phyloP scores from a whole-genome alignment of 2,888 invertebrate genomes.

The Timema cristinae region DNA sequence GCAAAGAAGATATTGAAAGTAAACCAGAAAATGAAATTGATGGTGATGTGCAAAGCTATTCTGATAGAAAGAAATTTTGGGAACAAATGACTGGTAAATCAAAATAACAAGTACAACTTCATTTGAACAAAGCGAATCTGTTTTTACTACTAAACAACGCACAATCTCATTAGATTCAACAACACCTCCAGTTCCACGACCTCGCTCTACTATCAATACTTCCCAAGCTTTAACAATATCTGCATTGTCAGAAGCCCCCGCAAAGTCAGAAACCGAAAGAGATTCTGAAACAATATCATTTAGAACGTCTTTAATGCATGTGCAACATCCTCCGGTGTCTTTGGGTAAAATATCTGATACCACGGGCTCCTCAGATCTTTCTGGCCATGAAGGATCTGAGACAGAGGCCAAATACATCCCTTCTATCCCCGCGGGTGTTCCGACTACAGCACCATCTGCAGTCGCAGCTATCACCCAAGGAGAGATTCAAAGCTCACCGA shows the following conservation, averaged over 20 bases:
- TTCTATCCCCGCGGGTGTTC: constrained; percentile 31
- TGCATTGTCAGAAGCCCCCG: constrained; percentile 16
- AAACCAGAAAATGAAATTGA: constrained; percentile 29
- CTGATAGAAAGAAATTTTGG: constrained; percentile 52
- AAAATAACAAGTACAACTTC: constrained; percentile 34
- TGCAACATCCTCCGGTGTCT: constrained; percentile 26
- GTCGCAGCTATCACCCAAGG: constrained; percentile 33
- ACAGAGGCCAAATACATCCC: constrained; percentile 24
- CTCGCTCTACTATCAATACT: constrained; percentile 38
- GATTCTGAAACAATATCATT: constrained; percentile 30
- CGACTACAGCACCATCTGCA: constrained; percentile 36
- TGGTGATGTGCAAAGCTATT: constrained; percentile 44
- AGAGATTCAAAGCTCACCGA: constrained; percentile 20
- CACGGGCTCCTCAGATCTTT: constrained; percentile 31
- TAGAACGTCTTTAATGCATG: constrained; percentile 31
- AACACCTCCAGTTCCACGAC: constrained; percentile 46
- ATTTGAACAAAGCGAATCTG: constrained; percentile 11
- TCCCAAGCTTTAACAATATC: constrained; percentile 17
- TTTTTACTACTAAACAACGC: constrained; percentile 17
- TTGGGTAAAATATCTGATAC: constrained; percentile 29
- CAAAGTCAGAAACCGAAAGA: constrained; percentile 27
- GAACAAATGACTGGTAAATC: constrained; percentile 42
- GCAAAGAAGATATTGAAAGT: no score
- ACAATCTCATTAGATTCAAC: constrained; percentile 41
- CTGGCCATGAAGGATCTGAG: constrained; percentile 28